Base-by-base conservation (phyloP, 2,888 invertebrate species). In the Scrobipalpa atriplicella region DNA sequence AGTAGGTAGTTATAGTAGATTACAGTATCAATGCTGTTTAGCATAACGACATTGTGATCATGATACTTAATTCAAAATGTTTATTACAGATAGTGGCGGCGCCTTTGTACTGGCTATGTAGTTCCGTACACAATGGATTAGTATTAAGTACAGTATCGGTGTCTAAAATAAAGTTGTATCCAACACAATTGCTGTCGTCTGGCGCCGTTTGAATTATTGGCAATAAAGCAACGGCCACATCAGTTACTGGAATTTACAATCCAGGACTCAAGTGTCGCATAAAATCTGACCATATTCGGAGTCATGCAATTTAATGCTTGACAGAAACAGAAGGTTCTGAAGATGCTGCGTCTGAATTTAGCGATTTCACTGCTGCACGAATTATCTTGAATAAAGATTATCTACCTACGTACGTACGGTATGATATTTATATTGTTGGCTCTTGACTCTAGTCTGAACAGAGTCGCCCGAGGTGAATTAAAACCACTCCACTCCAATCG, bases 191-290 rank as follows among this genome's bases (percentile, higher is more conserved):
- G 62, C 43, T 62, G 43, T 3, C 6, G 43, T 43, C 52, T 52
- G 63, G 63, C 63, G 63, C 63, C 63, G 38, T n/a, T 63, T 63
- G 36, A 63, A 52, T 63, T 63, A 63, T 63, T 63, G 47, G 8
- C 62, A 62, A 13, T 62, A 47, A 47, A 43, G 62, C 21, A n/a
- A n/a, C 19, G 43, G 21, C 21, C 41, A 43, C 62, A 56, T 21
- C 56, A 29, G 58, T 38, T 38, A 38, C 2, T 16, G 38, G 36
- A 16, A 16, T 38, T 16, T 58, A 18, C 18, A 18, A 16, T 47
- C 47, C 47, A 47, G 47, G 47, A 47, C 16, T 47, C 47, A 47
- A 47, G 47, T 47, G 47, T 47, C 47, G 47, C 47, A 47, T 47
- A 47, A 47, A 47, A 47, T 47, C 47, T 47, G 47, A 47, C 47